These are phyloP conservation scores for Spilarctia lutea DNA, from an alignment of 2,888 invertebrate species.

Conservation along the genomic window DNA sequence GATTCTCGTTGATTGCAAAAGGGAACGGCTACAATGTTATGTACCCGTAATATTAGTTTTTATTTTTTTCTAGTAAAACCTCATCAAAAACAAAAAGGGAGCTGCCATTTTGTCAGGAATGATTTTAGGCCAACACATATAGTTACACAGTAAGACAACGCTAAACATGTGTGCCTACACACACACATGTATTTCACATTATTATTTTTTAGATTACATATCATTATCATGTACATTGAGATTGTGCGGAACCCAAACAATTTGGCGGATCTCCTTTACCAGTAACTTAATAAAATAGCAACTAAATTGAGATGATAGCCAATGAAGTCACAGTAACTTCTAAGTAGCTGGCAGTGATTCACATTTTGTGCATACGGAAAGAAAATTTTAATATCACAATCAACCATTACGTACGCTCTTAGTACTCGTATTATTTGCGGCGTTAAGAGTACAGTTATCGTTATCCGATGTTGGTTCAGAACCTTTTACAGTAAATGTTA, in stretches of 20 bases:
- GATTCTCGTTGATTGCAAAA: neutral
- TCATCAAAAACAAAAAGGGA: neutral
- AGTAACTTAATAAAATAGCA: conserved; percentile 20
- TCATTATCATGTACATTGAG: neutral
- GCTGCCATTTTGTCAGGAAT: neutral
- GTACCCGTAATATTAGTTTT: neutral
- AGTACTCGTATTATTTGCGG: conserved; percentile 70
- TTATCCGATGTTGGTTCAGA: conserved; percentile 86
- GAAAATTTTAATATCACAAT: conserved; percentile 36
- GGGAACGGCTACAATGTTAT: neutral
- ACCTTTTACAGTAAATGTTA: conserved; percentile 96
- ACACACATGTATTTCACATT: neutral
- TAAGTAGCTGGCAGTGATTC: conserved; percentile 56
- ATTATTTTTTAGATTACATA: neutral
- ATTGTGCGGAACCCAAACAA: neutral
- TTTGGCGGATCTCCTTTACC: neutral
- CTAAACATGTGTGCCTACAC: no score
- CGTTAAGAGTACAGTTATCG: conserved; percentile 76
- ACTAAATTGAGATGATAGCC: conserved; percentile 12
- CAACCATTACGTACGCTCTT: conserved; percentile 75
- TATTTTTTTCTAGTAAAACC: neutral
- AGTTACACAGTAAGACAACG: no score
- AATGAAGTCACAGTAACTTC: conserved; percentile 11
- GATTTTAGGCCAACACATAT: neutral
- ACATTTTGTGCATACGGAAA: conserved; percentile 9